Conservation (phyloP, 2,888 invertebrate genomes). For the Gryllus longicercus region DNA sequence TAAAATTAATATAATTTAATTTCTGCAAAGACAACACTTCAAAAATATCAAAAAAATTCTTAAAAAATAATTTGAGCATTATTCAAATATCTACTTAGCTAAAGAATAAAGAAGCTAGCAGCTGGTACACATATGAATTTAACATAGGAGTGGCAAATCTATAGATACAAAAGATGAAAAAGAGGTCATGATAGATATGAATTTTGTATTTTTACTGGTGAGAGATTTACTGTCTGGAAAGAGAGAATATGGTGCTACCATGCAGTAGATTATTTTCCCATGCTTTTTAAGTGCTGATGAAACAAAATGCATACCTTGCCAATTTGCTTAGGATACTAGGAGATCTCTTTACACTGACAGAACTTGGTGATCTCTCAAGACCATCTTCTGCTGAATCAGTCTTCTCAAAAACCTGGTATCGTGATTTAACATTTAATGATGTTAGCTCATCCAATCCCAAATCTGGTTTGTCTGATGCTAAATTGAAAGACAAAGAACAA, state of each 20-base stretch:
- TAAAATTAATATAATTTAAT: too few relatives aligned
- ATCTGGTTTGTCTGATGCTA: slow-evolving; percentile 83
- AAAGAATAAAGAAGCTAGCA: too few relatives aligned
- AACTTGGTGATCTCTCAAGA: slow-evolving; percentile 52
- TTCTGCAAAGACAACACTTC: too few relatives aligned
- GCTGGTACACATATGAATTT: too few relatives aligned
- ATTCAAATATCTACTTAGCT: too few relatives aligned
- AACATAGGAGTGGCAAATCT: too few relatives aligned
- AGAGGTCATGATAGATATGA: too few relatives aligned
- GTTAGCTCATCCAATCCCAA: slow-evolving; percentile 79
- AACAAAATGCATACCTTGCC: slow-evolving; percentile 60
- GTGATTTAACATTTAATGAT: slow-evolving; percentile 75
- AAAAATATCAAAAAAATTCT: too few relatives aligned
- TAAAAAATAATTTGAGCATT: too few relatives aligned
- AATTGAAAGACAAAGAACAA: background rate
- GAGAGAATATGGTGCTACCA: background rate
- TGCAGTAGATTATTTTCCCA: background rate
- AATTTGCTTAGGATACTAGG: slow-evolving; percentile 75
- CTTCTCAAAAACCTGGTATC: slow-evolving; percentile 80
- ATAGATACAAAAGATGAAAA: too few relatives aligned
- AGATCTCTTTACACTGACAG: slow-evolving; percentile 61
- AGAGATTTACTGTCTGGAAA: too few relatives aligned
- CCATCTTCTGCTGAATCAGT: slow-evolving; percentile 47
- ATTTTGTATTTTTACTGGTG: too few relatives aligned
- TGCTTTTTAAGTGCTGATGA: background rate